Evolutionary conservation across 2,113 vertebrate genomes (phyloP).

Genomic region (Eulemur macaco): DNA sequence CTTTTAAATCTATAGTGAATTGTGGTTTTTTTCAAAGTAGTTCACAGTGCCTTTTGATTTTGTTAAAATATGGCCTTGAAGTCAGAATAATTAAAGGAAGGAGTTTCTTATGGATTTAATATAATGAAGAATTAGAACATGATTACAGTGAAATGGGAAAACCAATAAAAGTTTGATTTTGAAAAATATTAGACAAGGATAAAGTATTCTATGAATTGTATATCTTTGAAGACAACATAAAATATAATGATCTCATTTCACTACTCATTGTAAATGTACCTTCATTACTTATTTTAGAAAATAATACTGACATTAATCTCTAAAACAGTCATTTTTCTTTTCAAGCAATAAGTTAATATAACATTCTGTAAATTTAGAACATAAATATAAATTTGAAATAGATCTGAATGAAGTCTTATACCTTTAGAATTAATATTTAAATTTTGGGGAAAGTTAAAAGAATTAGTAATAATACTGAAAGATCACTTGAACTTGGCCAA

Average conservation of each 20-base stretch:
- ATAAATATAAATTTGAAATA: constrained; percentile 13
- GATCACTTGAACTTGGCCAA: constrained; percentile 71
- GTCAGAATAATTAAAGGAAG: constrained; percentile 5
- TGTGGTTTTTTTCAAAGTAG: neutral
- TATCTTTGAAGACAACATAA: neutral
- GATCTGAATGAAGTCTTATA: constrained; percentile 29
- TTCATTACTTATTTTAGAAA: constrained; percentile 50
- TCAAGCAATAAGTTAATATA: constrained; percentile 5
- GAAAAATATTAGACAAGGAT: constrained; percentile 17
- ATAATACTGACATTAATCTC: constrained; percentile 14
- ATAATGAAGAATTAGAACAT: neutral
- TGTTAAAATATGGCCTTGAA: constrained; percentile 42
- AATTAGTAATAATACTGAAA: constrained; percentile 43
- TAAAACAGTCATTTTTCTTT: neutral
- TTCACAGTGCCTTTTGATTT: constrained; percentile 35
- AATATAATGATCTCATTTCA: neutral
- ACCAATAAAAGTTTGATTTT: constrained; percentile 38
- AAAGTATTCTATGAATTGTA: constrained; percentile 3
- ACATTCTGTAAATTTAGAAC: constrained; percentile 17
- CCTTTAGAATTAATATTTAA: constrained; percentile 41
- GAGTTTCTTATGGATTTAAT: constrained; percentile 34
- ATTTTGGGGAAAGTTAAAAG: constrained; percentile 53
- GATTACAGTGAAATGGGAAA: constrained; percentile 33
- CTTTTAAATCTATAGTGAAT: constrained; percentile 45
- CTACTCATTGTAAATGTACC: neutral